Base-by-base conservation (phyloP, 2,888 invertebrate species). In the Scaptomyza tumidula region DNA sequence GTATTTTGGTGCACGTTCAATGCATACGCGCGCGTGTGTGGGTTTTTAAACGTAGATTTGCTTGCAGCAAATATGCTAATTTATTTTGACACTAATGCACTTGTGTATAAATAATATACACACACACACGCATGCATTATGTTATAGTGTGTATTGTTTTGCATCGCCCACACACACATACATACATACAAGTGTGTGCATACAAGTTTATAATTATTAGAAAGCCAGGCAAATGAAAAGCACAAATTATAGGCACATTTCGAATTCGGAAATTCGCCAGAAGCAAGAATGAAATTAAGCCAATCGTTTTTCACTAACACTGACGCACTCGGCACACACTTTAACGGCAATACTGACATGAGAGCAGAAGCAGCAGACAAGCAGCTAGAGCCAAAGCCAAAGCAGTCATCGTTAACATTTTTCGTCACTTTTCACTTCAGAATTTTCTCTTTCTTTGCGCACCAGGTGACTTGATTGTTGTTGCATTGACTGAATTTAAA, bases 381-480 rank as follows among this genome's bases (percentile, higher is more conserved):
- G 60, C 64, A 71, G 64, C 49, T 41, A 13, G 11, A 48, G 48
- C 33, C 9, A 13, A 49, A 49, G 49, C 35, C 35, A 66, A 66
- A 71, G 72, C 62, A 77, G 79, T 80, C 85, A 80, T 78, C 86
- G 78, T 72, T 74, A 69, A 75, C 71, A 72, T 74, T 82, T 76
- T 78, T 79, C 76, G 69, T 82, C 86, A 85, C 80, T 89, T 89
- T 90, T 87, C 82, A 80, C 79, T 83, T 77, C 58, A 80, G 81
- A 90, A 89, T 90, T 88, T 90, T 89, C 75, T 78, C 76, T 78
- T 80, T 75, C 69, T 66, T 56, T 45, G 43, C 58, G 50, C 52
- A 57, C 44, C 59, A 70, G 49, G 61, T 74, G 57, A 62, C 55
- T 57, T 71, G 31, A 35, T 63, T 75, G 60, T 62, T 63, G 44